A percentile compares a stretch with the other conserved stretches of the same genome.
These are phyloP conservation scores for Stenurella melanura DNA, from an alignment of 2,888 invertebrate genomes.

Conservation along the genomic window DNA sequence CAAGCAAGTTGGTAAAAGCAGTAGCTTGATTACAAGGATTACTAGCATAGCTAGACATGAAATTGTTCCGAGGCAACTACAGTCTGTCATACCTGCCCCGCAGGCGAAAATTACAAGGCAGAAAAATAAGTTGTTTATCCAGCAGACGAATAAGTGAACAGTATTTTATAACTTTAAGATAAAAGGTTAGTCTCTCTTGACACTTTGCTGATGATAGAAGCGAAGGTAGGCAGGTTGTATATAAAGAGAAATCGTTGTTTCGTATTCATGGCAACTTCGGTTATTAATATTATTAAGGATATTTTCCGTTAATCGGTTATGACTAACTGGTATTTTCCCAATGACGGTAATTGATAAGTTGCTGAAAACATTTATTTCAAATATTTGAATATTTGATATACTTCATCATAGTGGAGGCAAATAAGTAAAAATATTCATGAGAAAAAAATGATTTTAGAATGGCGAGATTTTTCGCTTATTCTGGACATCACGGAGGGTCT, in stretches of 20 bases:
- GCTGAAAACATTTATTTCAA: too few species aligned
- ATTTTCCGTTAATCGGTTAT: background rate
- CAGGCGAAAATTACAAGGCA: slow-evolving; percentile 88
- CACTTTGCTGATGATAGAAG: background rate
- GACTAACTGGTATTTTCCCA: too few species aligned
- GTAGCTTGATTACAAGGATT: slow-evolving; percentile 75
- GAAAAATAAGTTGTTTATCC: slow-evolving; percentile 89
- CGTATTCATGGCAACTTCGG: background rate
- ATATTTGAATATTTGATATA: too few species aligned
- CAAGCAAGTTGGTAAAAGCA: slow-evolving; percentile 72
- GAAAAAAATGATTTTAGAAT: too few species aligned
- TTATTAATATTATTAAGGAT: background rate
- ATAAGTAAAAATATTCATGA: too few species aligned
- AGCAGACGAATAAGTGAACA: slow-evolving; percentile 76
- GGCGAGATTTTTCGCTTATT: too few species aligned
- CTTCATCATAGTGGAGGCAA: too few species aligned
- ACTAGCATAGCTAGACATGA: slow-evolving; percentile 71
- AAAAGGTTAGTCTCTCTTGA: background rate
- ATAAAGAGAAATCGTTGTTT: background rate
- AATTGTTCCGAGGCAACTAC: slow-evolving; percentile 78
- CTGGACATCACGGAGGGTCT: too few species aligned
- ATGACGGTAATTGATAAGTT: too few species aligned
- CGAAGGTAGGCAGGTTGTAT: background rate
- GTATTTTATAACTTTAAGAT: background rate
- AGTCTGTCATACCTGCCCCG: slow-evolving; percentile 77